Conservation (phyloP, 1,140 invertebrate genomes). For the Harlomillsia oculata region DNA sequence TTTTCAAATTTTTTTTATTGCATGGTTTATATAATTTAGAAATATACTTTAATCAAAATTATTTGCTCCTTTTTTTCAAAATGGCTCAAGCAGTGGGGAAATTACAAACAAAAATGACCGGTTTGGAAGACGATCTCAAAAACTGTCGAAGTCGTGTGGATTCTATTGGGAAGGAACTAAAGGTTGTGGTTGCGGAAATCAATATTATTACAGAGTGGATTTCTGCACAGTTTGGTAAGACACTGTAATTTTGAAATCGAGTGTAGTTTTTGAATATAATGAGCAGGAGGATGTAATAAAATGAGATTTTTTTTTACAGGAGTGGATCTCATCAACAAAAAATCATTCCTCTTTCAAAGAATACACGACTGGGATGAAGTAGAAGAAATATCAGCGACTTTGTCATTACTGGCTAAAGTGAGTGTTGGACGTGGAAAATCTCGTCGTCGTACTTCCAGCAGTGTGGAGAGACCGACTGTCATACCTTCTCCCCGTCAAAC, state of each 20-base stretch:
- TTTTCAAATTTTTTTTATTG: no score
- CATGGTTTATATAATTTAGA: no score
- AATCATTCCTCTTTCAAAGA: slow-evolving; percentile 4
- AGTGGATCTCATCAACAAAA: slow-evolving; percentile 7
- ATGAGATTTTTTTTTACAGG: background rate
- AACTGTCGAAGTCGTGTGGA: slow-evolving; percentile 1
- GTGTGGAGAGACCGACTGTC: no score
- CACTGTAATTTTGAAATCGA: background rate
- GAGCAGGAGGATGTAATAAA: background rate
- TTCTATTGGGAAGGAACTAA: background rate
- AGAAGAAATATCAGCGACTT: slow-evolving; percentile 1
- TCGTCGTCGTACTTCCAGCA: no score
- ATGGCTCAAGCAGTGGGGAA: background rate
- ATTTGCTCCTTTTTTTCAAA: background rate
- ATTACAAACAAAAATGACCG: background rate
- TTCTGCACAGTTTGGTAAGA: slow-evolving; percentile 2
- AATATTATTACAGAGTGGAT: slow-evolving; percentile 7
- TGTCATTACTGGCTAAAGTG: slow-evolving; percentile 3
- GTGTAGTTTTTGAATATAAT: background rate
- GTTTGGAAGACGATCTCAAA: slow-evolving; percentile 10
- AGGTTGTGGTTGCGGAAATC: slow-evolving; percentile 4
- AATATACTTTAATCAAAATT: no score
- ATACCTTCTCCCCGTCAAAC: no score
- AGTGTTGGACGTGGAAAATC: no score
- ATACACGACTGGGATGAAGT: background rate